Conservation (phyloP, 2,797 vertebrate species). For the Dicrostonyx torquatus region DNA sequence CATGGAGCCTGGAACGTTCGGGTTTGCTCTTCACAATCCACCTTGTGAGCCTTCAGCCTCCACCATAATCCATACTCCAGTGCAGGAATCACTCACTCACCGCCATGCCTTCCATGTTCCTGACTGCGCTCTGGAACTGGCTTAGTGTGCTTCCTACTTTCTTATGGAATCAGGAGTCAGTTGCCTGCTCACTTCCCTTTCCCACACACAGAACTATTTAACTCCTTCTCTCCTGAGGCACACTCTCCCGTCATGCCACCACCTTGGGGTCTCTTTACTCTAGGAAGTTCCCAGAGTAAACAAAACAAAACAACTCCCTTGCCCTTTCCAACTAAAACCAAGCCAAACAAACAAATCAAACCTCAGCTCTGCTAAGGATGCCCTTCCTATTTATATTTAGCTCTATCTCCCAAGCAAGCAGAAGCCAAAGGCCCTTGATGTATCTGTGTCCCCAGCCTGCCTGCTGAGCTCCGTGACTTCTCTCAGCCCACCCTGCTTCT, state of each 20-base stretch:
- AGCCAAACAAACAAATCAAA: not conserved
- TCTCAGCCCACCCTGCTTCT: not conserved
- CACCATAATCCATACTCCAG: not conserved
- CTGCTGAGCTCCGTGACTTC: not conserved
- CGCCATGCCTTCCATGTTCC: not conserved
- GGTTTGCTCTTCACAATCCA: not conserved
- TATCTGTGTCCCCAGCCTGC: not conserved
- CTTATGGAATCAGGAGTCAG: not conserved
- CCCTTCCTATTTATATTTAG: not conserved
- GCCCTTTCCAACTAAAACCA: not conserved
- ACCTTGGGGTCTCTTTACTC: not conserved
- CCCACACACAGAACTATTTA: not conserved
- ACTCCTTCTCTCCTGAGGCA: not conserved
- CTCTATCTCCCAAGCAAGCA: not conserved
- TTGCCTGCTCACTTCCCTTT: not conserved
- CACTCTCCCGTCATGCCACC: not conserved
- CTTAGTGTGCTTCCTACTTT: not conserved
- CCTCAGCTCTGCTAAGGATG: constrained; percentile 4
- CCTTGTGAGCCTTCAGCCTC: not conserved
- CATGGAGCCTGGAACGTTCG: constrained; percentile 93
- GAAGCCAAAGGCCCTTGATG: not conserved
- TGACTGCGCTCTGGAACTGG: not conserved
- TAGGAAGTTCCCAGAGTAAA: not conserved
- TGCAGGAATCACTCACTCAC: not conserved
- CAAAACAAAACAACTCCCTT: not conserved